phyloP scores from a whole-genome alignment of 2,797 vertebrate genomes.

The Protonibea diacanthus region DNA sequence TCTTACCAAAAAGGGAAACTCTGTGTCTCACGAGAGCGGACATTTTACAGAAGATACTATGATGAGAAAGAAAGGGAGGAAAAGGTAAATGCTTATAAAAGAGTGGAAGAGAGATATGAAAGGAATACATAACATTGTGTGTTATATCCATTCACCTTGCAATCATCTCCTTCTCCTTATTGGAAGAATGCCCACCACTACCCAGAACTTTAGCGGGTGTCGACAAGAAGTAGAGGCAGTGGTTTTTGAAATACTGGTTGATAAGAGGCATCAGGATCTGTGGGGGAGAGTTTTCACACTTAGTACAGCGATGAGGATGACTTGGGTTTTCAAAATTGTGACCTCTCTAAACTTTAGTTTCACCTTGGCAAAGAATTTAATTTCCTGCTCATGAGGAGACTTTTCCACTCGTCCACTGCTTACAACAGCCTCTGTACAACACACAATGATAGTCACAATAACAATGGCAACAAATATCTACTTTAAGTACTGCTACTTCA shows the following conservation, averaged over 20 bases:
- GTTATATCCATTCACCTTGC: slow-evolving; percentile 85
- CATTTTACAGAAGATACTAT: slow-evolving; percentile 97
- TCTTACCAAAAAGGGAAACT: slow-evolving; percentile 96
- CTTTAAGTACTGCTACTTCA: too few relatives aligned
- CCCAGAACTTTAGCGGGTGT: slow-evolving; percentile 94
- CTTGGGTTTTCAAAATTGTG: neutral
- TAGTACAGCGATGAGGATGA: slow-evolving; percentile 8
- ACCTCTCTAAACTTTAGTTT: slow-evolving; percentile 4
- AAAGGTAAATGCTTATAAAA: slow-evolving; percentile 32
- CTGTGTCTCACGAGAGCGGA: slow-evolving; percentile 95
- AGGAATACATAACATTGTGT: neutral
- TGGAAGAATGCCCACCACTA: slow-evolving; percentile 94
- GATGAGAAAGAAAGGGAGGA: slow-evolving; percentile 47
- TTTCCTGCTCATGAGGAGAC: slow-evolving; percentile 96
- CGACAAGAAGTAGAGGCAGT: slow-evolving; percentile 96
- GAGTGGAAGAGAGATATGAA: neutral
- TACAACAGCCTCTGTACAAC: slow-evolving; percentile 91
- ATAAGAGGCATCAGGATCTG: slow-evolving; percentile 95
- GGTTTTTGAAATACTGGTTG: slow-evolving; percentile 97
- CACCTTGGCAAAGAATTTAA: slow-evolving; percentile 98
- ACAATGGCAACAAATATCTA: neutral
- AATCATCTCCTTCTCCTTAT: slow-evolving; percentile 98
- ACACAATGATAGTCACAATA: slow-evolving; percentile 1
- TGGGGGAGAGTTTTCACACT: slow-evolving; percentile 34
- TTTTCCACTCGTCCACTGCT: slow-evolving; percentile 96